Base-by-base conservation (phyloP, 2,113 vertebrate species). In the Sinocyclocheilus rhinocerous region DNA sequence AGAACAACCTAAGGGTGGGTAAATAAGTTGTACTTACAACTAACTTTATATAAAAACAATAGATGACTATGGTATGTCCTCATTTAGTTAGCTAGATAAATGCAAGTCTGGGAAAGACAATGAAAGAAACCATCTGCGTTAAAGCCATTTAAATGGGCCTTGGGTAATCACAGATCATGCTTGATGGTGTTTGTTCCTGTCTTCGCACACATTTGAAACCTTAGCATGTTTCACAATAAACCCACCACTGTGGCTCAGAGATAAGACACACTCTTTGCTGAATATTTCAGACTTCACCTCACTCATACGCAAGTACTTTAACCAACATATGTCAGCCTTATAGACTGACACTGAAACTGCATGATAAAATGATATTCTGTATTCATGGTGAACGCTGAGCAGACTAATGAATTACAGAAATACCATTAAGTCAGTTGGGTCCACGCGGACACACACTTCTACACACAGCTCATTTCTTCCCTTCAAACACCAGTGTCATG, bases 391-490 rank as follows among this genome's bases (percentile, higher is more conserved):
- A 81, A 81, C 1, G 12, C 42, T 50, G 18, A 15, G 63, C 80
- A 50, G 42, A 52, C 45, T 50, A 33, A 69, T 52, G 45, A 69
- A 70, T 70, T 42, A 63, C 20, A 80, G 36, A 63, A 63, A 80
- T 24, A 9, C 59, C 16, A 67, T 69, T 36, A 50, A 52, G 42
- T 70, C 45, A 22, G 55, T 75, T 18, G 5, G 22, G 45, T 52
- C 45, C 65, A 80, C 76, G 50, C 4, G 18, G 65, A 45, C 57
- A 76, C 59, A 81, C 59, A 83, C 73, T 18, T 78, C 52, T 12
- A 81, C 20, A 80, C 11, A 6, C 20, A 22, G 50, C 65, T 70
- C 0, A 15, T 63, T 69, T 85, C 50, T 61, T 45, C 11, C 24
- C 59, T 9, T 39, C n/a, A 52, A 55, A 26, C 83, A 65, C 29